These are phyloP conservation scores for Onthophagus taurus DNA, from an alignment of 1,140 invertebrate genomes.

Conservation along the genomic window DNA sequence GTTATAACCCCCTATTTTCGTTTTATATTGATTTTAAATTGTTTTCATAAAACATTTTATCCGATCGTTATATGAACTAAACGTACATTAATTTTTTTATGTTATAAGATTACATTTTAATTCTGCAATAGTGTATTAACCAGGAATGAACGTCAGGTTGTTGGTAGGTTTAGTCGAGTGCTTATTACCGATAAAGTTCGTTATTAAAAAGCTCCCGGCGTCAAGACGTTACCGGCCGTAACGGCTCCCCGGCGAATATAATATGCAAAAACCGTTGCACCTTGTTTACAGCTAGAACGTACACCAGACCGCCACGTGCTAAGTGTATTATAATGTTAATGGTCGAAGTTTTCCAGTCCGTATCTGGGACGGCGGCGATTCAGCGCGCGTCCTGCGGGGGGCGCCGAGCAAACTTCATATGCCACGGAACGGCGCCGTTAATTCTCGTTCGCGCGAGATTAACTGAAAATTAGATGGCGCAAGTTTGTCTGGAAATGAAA, in stretches of 20 bases:
- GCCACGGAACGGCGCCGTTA: constrained; percentile 37
- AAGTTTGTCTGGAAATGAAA: constrained; percentile 36
- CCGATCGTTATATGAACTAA: too few species aligned
- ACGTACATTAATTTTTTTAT: too few species aligned
- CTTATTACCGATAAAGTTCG: background rate
- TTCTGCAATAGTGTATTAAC: too few species aligned
- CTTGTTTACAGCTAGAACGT: constrained; percentile 21
- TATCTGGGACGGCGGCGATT: constrained; percentile 15
- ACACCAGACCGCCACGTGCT: constrained; percentile 24
- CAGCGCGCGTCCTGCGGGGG: constrained; percentile 6
- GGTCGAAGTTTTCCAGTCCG: constrained; percentile 30
- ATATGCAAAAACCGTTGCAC: constrained; percentile 16
- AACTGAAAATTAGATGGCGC: constrained; percentile 39
- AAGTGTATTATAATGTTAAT: constrained; percentile 37
- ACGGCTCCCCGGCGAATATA: too few species aligned
- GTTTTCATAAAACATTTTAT: too few species aligned
- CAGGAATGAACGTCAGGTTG: too few species aligned
- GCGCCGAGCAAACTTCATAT: constrained; percentile 28
- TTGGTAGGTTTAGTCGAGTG: too few species aligned
- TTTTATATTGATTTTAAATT: too few species aligned
- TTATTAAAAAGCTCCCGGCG: constrained; percentile 12
- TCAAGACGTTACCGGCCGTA: too few species aligned
- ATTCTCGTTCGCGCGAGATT: constrained; percentile 39
- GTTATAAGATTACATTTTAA: too few species aligned
- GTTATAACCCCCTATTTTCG: too few species aligned